Percentiles rank a stretch among this genome's conserved stretches.
These are phyloP conservation scores for Cyprinodon brontotheroides DNA, from an alignment of 2,113 vertebrate genomes.

Conservation along the genomic window DNA sequence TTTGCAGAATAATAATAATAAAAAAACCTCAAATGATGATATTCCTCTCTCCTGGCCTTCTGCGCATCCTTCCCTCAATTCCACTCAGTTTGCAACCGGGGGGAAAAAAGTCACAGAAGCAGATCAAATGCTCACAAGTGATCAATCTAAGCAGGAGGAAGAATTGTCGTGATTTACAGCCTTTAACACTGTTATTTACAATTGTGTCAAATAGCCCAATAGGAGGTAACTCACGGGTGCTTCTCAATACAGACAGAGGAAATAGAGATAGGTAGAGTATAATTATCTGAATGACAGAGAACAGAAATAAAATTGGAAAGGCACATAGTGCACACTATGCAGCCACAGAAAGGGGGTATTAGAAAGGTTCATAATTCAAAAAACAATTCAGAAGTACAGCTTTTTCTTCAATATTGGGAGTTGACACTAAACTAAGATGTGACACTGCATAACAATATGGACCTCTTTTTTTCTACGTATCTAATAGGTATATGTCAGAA, in stretches of 20 bases:
- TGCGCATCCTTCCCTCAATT: slow-evolving; percentile 29
- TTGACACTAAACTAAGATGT: neutral
- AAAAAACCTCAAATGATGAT: neutral
- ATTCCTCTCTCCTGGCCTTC: neutral
- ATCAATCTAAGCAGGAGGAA: slow-evolving; percentile 56
- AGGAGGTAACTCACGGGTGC: slow-evolving; percentile 35
- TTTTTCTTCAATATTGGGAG: slow-evolving; percentile 3
- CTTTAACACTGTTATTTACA: slow-evolving; percentile 56
- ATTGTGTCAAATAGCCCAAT: slow-evolving; percentile 34
- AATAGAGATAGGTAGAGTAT: slow-evolving; percentile 53
- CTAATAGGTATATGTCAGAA: neutral
- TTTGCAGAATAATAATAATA: neutral
- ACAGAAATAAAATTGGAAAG: slow-evolving; percentile 3
- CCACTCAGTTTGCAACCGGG: slow-evolving; percentile 30
- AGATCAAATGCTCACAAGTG: slow-evolving; percentile 48
- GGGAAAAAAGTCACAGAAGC: slow-evolving; percentile 46
- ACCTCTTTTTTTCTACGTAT: neutral
- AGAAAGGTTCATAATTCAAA: neutral
- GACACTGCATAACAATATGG: neutral
- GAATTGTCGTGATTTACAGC: slow-evolving; percentile 61
- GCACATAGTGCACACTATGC: slow-evolving; percentile 1
- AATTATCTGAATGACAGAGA: slow-evolving; percentile 47
- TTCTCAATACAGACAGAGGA: slow-evolving; percentile 31
- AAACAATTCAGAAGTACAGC: neutral
- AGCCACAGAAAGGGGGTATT: neutral